Conservation (phyloP, 2,113 vertebrate species). For the Nothoprocta perdicaria region DNA sequence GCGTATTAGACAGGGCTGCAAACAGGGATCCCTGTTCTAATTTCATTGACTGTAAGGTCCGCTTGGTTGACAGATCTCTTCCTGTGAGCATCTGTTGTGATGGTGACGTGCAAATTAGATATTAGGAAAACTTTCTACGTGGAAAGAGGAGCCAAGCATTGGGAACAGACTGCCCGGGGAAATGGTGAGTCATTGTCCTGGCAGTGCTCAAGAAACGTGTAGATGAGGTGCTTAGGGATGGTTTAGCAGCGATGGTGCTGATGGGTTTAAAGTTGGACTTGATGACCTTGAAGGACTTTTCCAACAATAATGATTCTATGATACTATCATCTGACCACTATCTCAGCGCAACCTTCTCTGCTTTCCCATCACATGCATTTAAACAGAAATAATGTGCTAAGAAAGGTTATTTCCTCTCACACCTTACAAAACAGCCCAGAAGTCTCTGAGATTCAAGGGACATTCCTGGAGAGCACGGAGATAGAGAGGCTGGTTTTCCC, state of each 20-base stretch:
- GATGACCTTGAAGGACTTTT: too few relatives aligned
- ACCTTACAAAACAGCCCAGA: background rate
- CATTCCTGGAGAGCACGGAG: accelerated
- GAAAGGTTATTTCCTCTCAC: background rate
- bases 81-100: background rate
- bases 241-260: too few relatives aligned
- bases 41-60: background rate
- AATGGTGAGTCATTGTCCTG: too few relatives aligned
- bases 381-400: background rate
- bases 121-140: too few relatives aligned
- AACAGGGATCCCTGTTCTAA: background rate
- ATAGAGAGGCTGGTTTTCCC: background rate
- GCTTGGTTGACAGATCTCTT: background rate
- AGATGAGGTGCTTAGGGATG: too few relatives aligned
- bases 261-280: too few relatives aligned
- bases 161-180: too few relatives aligned
- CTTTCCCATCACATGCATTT: background rate
- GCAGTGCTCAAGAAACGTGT: too few relatives aligned
- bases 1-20: background rate
- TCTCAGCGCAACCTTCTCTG: background rate
- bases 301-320: too few relatives aligned
- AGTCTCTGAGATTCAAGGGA: accelerated
- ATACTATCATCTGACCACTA: background rate
- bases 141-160: too few relatives aligned
- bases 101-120: accelerated